These are phyloP conservation scores for Chiroxiphia lanceolata DNA, from an alignment of 2,797 vertebrate genomes.

Conservation along the genomic window DNA sequence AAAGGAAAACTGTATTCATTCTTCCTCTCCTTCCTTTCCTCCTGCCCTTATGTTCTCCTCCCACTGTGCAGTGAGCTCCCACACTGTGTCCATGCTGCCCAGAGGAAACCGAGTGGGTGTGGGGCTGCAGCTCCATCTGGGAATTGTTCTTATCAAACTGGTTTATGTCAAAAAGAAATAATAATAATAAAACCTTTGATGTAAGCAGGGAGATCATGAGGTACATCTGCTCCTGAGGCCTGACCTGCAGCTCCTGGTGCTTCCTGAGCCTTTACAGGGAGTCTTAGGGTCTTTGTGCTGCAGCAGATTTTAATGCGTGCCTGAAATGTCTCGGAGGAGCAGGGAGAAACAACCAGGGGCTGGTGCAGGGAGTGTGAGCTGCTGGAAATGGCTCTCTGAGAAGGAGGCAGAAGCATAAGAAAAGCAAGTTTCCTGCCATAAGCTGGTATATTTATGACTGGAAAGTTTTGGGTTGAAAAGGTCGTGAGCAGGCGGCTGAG, in stretches of 20 bases:
- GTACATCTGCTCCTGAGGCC: not conserved
- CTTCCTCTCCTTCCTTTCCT: conserved; percentile 3
- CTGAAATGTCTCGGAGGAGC: not conserved
- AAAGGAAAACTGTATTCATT: conserved; percentile 37
- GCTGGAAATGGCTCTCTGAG: not conserved
- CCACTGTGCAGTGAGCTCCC: not conserved
- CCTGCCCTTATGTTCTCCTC: not conserved
- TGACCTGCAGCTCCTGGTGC: not conserved
- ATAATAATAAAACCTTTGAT: not conserved
- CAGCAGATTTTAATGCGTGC: not conserved
- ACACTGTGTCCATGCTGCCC: not conserved
- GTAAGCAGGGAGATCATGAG: not conserved
- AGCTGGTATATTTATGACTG: not conserved
- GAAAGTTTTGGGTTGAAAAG: conserved; percentile 21
- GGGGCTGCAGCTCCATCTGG: not conserved
- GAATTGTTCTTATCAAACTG: conserved; percentile 35
- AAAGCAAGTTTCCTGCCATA: conserved; percentile 2
- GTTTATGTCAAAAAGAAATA: not conserved
- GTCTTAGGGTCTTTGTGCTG: not conserved
- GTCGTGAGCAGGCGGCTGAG: not conserved
- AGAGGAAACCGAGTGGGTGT: conserved; percentile 34
- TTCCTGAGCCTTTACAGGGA: not conserved
- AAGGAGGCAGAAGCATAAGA: not conserved
- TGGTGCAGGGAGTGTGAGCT: fast-evolving
- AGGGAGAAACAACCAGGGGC: not conserved